Conservation (phyloP, 2,113 vertebrate species). For the Strix uralensis region DNA sequence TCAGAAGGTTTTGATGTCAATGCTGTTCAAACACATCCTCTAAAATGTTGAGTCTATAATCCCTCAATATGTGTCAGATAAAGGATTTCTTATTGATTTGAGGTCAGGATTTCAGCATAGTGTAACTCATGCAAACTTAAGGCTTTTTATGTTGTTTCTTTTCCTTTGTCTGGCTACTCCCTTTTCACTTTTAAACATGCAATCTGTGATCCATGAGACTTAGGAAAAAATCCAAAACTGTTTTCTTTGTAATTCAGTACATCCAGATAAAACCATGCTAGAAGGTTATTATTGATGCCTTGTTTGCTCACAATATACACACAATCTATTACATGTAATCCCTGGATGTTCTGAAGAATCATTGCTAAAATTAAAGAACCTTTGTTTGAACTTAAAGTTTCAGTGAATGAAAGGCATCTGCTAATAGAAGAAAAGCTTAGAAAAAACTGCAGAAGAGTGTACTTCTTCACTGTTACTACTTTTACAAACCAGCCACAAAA, state of each 20-base stretch:
- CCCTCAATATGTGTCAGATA: slow-evolving; percentile 47
- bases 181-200: slow-evolving; percentile 8
- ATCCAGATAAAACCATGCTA: slow-evolving; percentile 41
- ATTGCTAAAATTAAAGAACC: slow-evolving; percentile 25
- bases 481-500: background rate
- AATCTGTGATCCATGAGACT: slow-evolving; percentile 37
- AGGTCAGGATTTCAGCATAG: slow-evolving; percentile 46
- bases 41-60: slow-evolving; percentile 53
- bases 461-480: background rate
- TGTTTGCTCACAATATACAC: slow-evolving; percentile 9
- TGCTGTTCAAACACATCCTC: slow-evolving; percentile 41
- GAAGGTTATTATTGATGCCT: slow-evolving; percentile 60
- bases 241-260: slow-evolving; percentile 53
- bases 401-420: background rate
- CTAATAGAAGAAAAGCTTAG: background rate
- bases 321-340: slow-evolving; percentile 23
- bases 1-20: slow-evolving; percentile 47
- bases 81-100: slow-evolving; percentile 54
- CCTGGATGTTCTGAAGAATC: slow-evolving; percentile 25
- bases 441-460: background rate
- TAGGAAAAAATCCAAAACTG: slow-evolving; percentile 44
- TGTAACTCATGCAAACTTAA: slow-evolving; percentile 46
- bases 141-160: slow-evolving; percentile 46
- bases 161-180: slow-evolving; percentile 33
- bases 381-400: slow-evolving; percentile 20